phyloP scores from a whole-genome alignment of 2,797 vertebrate species.

The Mormyrus proboscirostris region DNA sequence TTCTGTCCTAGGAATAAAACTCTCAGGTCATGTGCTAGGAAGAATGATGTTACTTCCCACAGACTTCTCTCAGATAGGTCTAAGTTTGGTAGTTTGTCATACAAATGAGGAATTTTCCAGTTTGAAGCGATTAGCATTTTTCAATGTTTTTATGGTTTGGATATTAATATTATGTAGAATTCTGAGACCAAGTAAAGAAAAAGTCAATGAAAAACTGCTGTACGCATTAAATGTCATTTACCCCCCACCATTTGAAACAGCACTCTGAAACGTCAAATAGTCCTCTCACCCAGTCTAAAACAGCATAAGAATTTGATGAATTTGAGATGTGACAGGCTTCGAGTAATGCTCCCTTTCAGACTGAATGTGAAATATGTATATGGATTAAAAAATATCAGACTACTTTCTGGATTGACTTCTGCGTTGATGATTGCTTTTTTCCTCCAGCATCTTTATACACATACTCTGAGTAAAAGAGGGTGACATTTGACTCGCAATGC shows the following conservation, averaged over 20 bases:
- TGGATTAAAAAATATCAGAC: neutral
- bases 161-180: neutral
- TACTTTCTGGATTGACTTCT: neutral
- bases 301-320: neutral
- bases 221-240: neutral
- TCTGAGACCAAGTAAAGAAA: neutral
- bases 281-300: neutral
- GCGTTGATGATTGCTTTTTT: neutral
- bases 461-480: neutral
- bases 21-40: neutral
- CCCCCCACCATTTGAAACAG: neutral
- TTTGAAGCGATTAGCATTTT: neutral
- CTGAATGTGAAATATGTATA: neutral
- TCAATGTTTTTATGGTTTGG: neutral
- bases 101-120: neutral
- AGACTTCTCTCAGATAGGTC: neutral
- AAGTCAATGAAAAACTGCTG: neutral
- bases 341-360: neutral
- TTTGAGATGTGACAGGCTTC: neutral
- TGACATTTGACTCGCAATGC: neutral
- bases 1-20: neutral
- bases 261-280: neutral
- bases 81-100: neutral
- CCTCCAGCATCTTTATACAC: neutral
- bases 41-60: neutral